Conservation (phyloP, 2,797 vertebrate genomes). For the Harpagifer antarcticus region DNA sequence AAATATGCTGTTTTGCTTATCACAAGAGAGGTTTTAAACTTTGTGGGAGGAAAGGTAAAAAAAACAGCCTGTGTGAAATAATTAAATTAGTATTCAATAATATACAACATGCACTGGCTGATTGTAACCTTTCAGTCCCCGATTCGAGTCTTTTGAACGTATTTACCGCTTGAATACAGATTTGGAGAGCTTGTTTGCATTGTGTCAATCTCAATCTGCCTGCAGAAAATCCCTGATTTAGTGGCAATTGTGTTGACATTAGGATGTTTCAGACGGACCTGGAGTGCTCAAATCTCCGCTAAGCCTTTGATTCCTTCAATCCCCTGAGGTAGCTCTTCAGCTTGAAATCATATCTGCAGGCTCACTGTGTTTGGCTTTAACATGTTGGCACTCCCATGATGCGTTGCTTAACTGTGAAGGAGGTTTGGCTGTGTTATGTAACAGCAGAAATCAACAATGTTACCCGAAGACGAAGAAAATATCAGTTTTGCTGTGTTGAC, state of each 20-base stretch:
- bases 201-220: slow-evolving; percentile 56
- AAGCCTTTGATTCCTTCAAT: slow-evolving; percentile 80
- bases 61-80: not conserved
- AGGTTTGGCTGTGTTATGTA: slow-evolving; percentile 67
- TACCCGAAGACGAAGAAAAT: slow-evolving; percentile 34
- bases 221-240: slow-evolving; percentile 65
- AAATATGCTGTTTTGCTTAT: slow-evolving; percentile 5
- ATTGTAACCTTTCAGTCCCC: slow-evolving; percentile 21
- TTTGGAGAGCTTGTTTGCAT: slow-evolving; percentile 52
- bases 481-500: slow-evolving; percentile 28
- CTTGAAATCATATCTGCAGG: slow-evolving; percentile 75
- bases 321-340: slow-evolving; percentile 70
- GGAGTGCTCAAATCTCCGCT: slow-evolving; percentile 73
- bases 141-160: slow-evolving; percentile 26
- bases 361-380: slow-evolving; percentile 68
- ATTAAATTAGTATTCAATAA: slow-evolving; percentile 5
- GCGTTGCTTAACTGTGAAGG: slow-evolving; percentile 62
- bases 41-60: not conserved
- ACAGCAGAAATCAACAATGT: slow-evolving; percentile 56
- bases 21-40: not conserved
- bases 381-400: slow-evolving; percentile 60
- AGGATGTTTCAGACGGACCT: slow-evolving; percentile 71
- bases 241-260: slow-evolving; percentile 69
- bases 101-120: slow-evolving; percentile 1
- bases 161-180: slow-evolving; percentile 46